A percentile compares a stretch with the other conserved stretches of the same genome.
phyloP scores from a whole-genome alignment of 2,113 vertebrate genomes.

The Tenebrosternarchus preto region DNA sequence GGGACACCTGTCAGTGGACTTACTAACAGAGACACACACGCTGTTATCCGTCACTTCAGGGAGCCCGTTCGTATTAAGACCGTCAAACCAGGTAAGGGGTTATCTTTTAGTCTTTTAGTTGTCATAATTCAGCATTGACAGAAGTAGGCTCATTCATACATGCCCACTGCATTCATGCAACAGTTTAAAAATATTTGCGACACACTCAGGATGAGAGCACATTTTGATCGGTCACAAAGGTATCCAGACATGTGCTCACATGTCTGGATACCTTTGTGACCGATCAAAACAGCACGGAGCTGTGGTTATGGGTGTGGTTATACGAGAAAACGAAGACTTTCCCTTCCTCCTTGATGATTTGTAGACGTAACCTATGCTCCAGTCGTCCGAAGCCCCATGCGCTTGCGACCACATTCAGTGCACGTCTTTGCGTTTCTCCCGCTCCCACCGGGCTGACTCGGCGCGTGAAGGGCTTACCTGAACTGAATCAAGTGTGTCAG shows the following conservation, averaged over 20 bases:
- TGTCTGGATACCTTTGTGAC: not conserved
- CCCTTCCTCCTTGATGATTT: not conserved
- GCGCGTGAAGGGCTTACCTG: not conserved
- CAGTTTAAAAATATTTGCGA: not conserved
- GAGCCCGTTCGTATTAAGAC: constrained; percentile 92
- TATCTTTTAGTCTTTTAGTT: constrained; percentile 2
- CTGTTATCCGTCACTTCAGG: constrained; percentile 91
- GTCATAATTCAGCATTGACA: not conserved
- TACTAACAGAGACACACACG: constrained; percentile 89
- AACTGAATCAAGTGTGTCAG: constrained; percentile 25
- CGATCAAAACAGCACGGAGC: not conserved
- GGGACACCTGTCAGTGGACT: constrained; percentile 95
- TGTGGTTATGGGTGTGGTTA: not conserved
- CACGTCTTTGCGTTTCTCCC: not conserved
- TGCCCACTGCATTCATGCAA: not conserved
- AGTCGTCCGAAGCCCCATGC: not conserved
- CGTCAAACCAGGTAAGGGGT: constrained; percentile 85
- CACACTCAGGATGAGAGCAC: not conserved
- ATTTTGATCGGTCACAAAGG: too few relatives aligned
- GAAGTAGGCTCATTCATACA: too few relatives aligned
- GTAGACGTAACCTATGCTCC: not conserved
- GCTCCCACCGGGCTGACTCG: not conserved
- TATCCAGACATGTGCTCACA: too few relatives aligned
- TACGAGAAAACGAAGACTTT: constrained; percentile 6
- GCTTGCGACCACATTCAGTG: not conserved